These are phyloP conservation scores for Cryptocheilus praepositus DNA, from an alignment of 2,888 invertebrate genomes.

Conservation along the genomic window DNA sequence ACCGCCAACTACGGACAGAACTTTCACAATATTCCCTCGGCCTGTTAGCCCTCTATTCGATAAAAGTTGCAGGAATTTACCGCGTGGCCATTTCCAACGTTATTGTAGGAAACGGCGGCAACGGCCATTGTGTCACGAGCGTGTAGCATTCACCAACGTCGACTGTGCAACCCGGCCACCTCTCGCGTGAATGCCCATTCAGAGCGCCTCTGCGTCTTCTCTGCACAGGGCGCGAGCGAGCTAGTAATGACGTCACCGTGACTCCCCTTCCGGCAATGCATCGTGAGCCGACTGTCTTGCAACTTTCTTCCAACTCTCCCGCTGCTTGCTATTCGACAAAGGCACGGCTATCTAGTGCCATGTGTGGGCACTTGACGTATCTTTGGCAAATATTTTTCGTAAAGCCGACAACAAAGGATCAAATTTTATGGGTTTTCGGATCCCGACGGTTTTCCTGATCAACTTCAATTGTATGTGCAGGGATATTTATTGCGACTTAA, in stretches of 20 bases:
- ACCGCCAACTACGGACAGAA: constrained; percentile 39
- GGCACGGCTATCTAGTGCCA: too few relatives aligned
- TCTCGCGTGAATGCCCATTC: constrained; percentile 4
- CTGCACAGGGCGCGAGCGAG: neutral
- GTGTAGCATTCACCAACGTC: constrained; percentile 5
- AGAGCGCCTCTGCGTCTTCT: constrained; percentile 2
- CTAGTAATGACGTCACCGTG: too few relatives aligned
- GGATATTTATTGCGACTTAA: too few relatives aligned
- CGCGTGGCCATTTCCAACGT: constrained; percentile 60
- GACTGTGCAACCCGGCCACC: neutral
- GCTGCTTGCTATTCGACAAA: too few relatives aligned
- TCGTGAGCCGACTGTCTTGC: neutral
- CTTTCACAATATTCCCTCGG: constrained; percentile 61
- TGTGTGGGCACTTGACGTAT: too few relatives aligned
- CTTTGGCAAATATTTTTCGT: too few relatives aligned
- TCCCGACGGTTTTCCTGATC: too few relatives aligned
- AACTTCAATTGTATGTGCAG: too few relatives aligned
- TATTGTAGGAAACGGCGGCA: constrained; percentile 56
- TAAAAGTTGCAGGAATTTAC: constrained; percentile 69
- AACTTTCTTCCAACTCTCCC: too few relatives aligned
- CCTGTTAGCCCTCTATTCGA: constrained; percentile 61
- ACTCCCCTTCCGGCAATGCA: neutral
- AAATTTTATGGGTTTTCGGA: too few relatives aligned
- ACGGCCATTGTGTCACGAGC: constrained; percentile 53
- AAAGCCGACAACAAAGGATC: too few relatives aligned